Percentiles rank a stretch among this genome's conserved stretches.
Conservation (phyloP, 1,140 invertebrate genomes). For the Drosophila pallidifrons region DNA sequence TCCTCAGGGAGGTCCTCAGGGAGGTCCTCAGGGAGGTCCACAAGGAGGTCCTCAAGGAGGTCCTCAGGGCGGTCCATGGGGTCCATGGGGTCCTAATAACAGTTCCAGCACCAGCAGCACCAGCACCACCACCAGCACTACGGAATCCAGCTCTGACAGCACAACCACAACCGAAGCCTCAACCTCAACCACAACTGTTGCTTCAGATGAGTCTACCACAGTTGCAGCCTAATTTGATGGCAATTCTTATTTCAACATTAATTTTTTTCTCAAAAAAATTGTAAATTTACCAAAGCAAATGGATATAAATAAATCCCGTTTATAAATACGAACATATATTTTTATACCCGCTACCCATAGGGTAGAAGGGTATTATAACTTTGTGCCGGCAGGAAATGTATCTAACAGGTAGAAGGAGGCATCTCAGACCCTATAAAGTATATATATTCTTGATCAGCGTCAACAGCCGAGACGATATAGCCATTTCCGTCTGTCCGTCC, state of each 20-base stretch:
- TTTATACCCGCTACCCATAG: too few species aligned
- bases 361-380: too few species aligned
- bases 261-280: too few species aligned
- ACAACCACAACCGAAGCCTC: background rate
- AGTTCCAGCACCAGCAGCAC: background rate
- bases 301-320: too few species aligned
- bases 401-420: too few species aligned
- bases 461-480: too few species aligned
- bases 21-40: background rate
- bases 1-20: background rate
- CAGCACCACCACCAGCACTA: background rate
- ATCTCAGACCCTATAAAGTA: too few species aligned
- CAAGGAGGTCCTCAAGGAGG: background rate
- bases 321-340: too few species aligned
- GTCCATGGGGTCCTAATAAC: background rate
- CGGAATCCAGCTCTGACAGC: background rate
- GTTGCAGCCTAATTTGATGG: background rate
- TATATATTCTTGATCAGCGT: too few species aligned
- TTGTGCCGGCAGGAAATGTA: too few species aligned
- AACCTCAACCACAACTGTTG: background rate
- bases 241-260: background rate
- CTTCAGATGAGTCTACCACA: background rate
- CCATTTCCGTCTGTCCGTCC: too few species aligned
- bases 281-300: too few species aligned
- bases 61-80: background rate